These are phyloP conservation scores for Ciconia stormi DNA, from an alignment of 2,113 vertebrate species.

Conservation along the genomic window DNA sequence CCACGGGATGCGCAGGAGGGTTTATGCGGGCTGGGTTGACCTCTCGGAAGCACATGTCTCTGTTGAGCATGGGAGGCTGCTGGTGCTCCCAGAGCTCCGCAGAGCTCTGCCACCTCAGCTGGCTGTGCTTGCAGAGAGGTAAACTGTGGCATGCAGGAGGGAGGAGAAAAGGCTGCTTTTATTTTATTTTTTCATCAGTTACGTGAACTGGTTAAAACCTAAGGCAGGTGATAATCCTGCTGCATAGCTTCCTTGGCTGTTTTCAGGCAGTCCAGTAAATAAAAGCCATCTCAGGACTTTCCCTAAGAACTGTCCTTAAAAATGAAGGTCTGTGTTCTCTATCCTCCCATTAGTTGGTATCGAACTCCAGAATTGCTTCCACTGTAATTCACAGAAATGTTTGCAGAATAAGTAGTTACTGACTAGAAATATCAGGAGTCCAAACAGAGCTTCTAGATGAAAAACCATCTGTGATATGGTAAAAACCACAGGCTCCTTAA, in stretches of 20 bases:
- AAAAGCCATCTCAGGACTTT: neutral
- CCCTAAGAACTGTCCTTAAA: neutral
- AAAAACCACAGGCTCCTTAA: neutral
- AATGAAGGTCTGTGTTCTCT: neutral
- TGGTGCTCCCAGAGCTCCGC: neutral
- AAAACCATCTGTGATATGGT: neutral
- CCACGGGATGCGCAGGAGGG: rapidly evolving
- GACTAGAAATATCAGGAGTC: neutral
- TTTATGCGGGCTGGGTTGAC: neutral
- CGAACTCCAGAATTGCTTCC: neutral
- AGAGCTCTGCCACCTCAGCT: neutral
- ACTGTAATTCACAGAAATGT: neutral
- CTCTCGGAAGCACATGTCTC: neutral
- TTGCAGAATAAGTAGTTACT: neutral
- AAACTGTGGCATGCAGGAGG: neutral
- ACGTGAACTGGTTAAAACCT: neutral
- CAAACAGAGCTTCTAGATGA: neutral
- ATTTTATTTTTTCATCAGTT: neutral
- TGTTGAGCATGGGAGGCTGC: neutral
- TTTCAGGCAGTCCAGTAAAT: neutral
- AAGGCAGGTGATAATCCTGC: neutral
- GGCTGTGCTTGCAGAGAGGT: neutral
- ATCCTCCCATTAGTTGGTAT: neutral
- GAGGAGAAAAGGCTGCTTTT: neutral
- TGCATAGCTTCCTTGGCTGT: neutral